Percentiles rank a stretch among this genome's conserved stretches.
Conservation (phyloP, 92 coral and sea anemone species). For the Actinostola sp. region DNA sequence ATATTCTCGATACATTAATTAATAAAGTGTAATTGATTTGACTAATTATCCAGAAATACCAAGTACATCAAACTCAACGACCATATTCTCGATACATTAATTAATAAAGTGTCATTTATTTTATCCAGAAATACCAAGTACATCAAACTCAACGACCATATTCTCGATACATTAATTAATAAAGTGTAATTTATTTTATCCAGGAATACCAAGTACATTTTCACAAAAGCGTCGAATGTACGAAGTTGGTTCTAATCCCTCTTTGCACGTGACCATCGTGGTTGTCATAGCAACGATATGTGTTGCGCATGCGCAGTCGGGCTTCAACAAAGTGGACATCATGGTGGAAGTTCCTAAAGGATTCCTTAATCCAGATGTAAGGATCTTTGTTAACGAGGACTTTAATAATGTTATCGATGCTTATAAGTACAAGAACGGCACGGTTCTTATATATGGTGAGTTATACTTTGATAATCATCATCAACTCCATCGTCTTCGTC, state of each 20-base stretch:
- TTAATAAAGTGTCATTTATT: no score
- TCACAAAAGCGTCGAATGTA: slow-evolving; percentile 24
- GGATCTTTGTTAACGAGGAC: slow-evolving; percentile 51
- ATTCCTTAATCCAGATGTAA: slow-evolving; percentile 49
- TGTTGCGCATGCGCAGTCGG: slow-evolving; percentile 50
- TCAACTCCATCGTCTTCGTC: no score
- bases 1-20: no score
- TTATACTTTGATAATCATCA: no score
- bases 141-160: no score
- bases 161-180: not conserved
- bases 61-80: no score
- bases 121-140: no score
- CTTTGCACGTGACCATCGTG: slow-evolving; percentile 33
- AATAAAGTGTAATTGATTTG: no score
- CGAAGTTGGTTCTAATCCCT: slow-evolving; percentile 24
- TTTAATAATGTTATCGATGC: slow-evolving; percentile 34
- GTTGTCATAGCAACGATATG: slow-evolving; percentile 61
- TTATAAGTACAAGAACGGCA: slow-evolving; percentile 10
- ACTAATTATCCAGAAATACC: no score
- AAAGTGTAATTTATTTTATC: no score
- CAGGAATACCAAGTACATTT: slow-evolving; percentile 11
- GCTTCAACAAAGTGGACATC: slow-evolving; percentile 40
- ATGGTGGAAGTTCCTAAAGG: slow-evolving; percentile 60
- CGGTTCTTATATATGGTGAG: slow-evolving; percentile 62
- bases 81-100: no score